Percentiles rank a stretch among this genome's conserved stretches.
These are phyloP conservation scores for Empidonax alnorum DNA, from an alignment of 2,113 vertebrate genomes.

Conservation along the genomic window DNA sequence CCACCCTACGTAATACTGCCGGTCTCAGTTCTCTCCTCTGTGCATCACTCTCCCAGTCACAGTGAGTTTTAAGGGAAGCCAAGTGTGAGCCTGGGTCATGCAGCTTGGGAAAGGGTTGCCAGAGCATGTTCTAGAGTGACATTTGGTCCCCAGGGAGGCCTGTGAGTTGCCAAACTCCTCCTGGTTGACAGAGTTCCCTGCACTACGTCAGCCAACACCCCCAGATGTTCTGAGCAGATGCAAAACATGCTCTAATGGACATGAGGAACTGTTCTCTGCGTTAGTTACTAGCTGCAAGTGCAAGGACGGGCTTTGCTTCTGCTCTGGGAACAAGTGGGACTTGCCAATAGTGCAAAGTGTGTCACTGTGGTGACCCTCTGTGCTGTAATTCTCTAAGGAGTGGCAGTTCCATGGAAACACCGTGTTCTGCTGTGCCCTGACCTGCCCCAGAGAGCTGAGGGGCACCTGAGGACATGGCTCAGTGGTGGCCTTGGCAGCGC, in stretches of 20 bases:
- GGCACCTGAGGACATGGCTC: background rate
- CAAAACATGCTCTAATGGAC: background rate
- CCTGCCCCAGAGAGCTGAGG: background rate
- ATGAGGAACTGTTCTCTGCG: background rate
- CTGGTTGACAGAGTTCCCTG: background rate
- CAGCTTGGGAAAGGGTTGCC: background rate
- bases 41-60: background rate
- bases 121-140: background rate
- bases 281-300: rapidly evolving
- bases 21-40: rapidly evolving
- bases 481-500: background rate
- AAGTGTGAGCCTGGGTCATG: background rate
- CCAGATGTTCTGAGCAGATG: background rate
- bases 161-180: background rate
- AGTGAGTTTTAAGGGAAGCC: background rate
- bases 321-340: rapidly evolving
- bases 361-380: background rate
- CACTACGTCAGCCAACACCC: background rate
- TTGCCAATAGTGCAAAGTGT: rapidly evolving
- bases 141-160: background rate
- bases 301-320: background rate
- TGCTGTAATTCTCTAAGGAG: background rate
- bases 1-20: background rate
- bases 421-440: background rate
- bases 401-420: background rate